These are phyloP conservation scores for Halichoeres trimaculatus DNA, from an alignment of 2,113 vertebrate genomes.

Conservation along the genomic window DNA sequence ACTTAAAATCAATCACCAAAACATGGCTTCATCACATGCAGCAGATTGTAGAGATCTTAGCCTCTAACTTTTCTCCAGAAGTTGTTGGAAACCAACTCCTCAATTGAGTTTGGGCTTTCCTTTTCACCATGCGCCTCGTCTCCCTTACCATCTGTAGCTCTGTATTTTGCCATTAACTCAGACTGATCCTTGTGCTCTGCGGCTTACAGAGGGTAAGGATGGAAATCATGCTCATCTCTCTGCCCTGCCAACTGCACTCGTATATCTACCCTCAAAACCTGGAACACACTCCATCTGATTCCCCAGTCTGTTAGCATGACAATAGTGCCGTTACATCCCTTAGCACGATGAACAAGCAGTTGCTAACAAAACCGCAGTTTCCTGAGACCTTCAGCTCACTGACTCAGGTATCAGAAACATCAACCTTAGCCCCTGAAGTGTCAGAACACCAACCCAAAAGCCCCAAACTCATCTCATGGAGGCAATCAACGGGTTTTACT, in stretches of 20 bases:
- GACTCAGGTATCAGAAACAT: slow-evolving; percentile 58
- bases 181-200: slow-evolving; percentile 35
- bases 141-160: slow-evolving; percentile 51
- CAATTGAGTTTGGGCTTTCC: slow-evolving; percentile 32
- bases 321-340: slow-evolving; percentile 50
- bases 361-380: slow-evolving; percentile 50
- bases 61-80: slow-evolving; percentile 34
- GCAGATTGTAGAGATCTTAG: slow-evolving; percentile 35
- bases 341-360: slow-evolving; percentile 44
- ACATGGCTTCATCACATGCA: slow-evolving; percentile 5
- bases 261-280: slow-evolving; percentile 53
- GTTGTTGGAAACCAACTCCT: slow-evolving; percentile 30
- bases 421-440: slow-evolving; percentile 38
- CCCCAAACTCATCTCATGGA: slow-evolving; percentile 63
- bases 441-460: slow-evolving; percentile 58
- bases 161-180: slow-evolving; percentile 43
- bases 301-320: slow-evolving; percentile 60
- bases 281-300: slow-evolving; percentile 24
- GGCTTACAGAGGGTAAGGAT: slow-evolving; percentile 43
- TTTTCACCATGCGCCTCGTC: slow-evolving; percentile 31
- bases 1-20: slow-evolving; percentile 50
- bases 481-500: slow-evolving; percentile 37
- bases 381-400: slow-evolving; percentile 61
- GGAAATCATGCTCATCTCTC: slow-evolving; percentile 57
- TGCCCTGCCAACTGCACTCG: slow-evolving; percentile 50